Percentiles rank a stretch among this genome's conserved stretches.
Conservation (phyloP, 2,113 vertebrate genomes). For the Chloebia gouldiae region DNA sequence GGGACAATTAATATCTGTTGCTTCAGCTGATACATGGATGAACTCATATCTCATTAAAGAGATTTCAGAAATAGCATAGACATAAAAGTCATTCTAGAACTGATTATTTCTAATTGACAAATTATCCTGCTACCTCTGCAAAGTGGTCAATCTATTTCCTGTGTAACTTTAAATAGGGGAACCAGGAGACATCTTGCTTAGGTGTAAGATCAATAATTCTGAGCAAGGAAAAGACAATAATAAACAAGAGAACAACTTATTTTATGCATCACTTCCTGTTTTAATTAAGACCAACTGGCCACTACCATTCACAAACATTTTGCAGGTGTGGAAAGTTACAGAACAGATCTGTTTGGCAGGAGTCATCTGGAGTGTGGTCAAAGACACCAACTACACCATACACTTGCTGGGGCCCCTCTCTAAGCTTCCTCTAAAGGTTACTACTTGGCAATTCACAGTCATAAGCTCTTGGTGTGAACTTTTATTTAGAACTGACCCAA, state of each 20-base stretch:
- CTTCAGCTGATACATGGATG: constrained; percentile 37
- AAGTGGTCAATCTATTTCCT: constrained; percentile 53
- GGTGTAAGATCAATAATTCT: constrained; percentile 29
- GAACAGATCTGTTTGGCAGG: background rate
- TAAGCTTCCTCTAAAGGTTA: background rate
- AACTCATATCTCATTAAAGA: constrained; percentile 62
- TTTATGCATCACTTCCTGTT: background rate
- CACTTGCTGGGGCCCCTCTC: background rate
- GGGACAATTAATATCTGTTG: constrained; percentile 43
- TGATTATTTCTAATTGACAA: constrained; percentile 67
- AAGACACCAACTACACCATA: background rate
- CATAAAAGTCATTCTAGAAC: constrained; percentile 52
- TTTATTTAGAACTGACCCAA: background rate
- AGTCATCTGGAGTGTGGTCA: background rate
- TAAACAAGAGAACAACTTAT: background rate
- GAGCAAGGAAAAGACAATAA: background rate
- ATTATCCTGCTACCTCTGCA: constrained; percentile 55
- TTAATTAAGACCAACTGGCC: background rate
- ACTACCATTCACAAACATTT: background rate
- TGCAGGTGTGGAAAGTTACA: background rate
- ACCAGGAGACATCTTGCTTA: constrained; percentile 22
- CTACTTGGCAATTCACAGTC: background rate
- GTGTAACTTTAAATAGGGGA: constrained; percentile 47
- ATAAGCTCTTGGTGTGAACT: background rate
- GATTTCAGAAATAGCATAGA: constrained; percentile 56